Evolutionary conservation across 2,888 invertebrate species (phyloP).

Genomic region (Alloscopus bannaensis): DNA sequence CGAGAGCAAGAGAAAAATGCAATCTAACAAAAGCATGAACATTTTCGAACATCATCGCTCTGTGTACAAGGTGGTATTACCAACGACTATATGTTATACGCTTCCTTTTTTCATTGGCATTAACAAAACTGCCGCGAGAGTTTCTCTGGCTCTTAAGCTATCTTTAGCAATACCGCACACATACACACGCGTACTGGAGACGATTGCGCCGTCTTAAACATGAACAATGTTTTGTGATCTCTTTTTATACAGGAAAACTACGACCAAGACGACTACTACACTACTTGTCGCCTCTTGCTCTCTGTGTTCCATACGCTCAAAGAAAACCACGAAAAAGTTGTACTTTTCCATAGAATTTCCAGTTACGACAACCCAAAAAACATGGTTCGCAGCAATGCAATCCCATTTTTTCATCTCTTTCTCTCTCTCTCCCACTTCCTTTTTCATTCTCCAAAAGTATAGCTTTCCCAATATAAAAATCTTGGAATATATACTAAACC

Average conservation of each 20-base stretch:
- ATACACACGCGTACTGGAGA: no score
- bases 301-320: no score
- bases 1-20: no score
- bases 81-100: background rate
- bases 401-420: conserved; percentile 31
- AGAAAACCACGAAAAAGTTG: conserved; percentile 55
- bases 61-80: background rate
- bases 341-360: conserved; percentile 32
- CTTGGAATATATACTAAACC: no score
- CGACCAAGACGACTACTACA: no score
- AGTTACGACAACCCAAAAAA: conserved; percentile 37
- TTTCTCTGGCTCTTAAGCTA: no score
- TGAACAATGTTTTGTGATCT: conserved; percentile 15
- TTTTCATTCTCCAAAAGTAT: background rate
- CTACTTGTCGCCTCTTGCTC: conserved; percentile 15
- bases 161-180: background rate
- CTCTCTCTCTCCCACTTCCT: conserved; percentile 25
- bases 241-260: conserved; percentile 37
- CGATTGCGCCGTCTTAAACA: background rate
- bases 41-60: conserved; percentile 9
- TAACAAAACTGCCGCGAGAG: conserved; percentile 50
- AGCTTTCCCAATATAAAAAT: no score
- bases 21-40: conserved; percentile 42
- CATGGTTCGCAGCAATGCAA: conserved; percentile 53
- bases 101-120: conserved; percentile 47